These are phyloP conservation scores for Steinernema carpocapsae DNA, from an alignment of 2,888 invertebrate species.

Conservation along the genomic window DNA sequence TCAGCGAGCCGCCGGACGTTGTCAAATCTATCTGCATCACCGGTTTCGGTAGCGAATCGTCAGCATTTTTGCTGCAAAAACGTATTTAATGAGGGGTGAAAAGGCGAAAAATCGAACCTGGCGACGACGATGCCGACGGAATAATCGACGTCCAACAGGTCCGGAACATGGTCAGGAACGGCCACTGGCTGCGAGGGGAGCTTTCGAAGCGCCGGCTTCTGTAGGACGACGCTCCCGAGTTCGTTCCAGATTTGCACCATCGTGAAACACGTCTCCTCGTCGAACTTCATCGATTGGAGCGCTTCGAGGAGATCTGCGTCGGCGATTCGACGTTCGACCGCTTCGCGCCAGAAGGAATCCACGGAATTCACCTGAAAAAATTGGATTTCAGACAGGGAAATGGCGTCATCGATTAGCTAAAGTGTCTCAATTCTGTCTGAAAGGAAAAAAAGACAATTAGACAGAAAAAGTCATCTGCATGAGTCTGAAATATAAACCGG, in stretches of 20 bases:
- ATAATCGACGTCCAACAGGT: constrained; percentile 12
- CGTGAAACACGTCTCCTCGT: not conserved
- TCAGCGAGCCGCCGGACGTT: not conserved
- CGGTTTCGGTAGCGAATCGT: constrained; percentile 23
- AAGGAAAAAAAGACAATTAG: no score
- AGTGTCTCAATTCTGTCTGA: no score
- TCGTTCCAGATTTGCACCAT: constrained; percentile 20
- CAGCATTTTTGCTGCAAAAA: not conserved
- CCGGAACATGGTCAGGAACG: not conserved
- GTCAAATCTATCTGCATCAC: constrained; percentile 15
- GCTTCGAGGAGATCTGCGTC: not conserved
- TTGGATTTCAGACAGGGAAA: no score
- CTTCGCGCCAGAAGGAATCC: constrained; percentile 8
- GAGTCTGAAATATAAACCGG: no score
- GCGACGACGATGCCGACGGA: constrained; percentile 13
- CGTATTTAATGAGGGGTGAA: not conserved
- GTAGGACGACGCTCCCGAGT: not conserved
- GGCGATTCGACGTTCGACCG: not conserved
- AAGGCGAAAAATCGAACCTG: constrained; percentile 9
- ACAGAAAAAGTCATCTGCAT: no score
- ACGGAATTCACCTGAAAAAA: constrained; percentile 10
- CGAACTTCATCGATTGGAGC: not conserved
- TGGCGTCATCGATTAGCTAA: no score
- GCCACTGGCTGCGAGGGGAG: not conserved
- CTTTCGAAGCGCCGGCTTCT: not conserved